Evolutionary conservation across 2,113 vertebrate genomes (phyloP).

Genomic region (Micromys minutus): DNA sequence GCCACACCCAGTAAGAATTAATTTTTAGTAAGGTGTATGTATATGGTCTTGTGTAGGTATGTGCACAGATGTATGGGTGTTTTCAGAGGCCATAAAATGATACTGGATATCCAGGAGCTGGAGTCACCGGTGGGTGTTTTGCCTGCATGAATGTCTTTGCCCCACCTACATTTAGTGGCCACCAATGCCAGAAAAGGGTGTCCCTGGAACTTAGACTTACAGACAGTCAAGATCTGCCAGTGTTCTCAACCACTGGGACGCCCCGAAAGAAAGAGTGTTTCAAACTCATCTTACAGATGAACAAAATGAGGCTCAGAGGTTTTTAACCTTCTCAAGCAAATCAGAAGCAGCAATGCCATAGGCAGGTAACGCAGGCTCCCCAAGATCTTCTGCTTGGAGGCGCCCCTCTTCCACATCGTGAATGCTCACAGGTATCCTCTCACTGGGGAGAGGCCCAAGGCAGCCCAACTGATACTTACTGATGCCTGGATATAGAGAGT

Average conservation of each 20-base stretch:
- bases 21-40: neutral
- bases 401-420: too few relatives aligned
- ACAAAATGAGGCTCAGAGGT: neutral
- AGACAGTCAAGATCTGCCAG: neutral
- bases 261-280: neutral
- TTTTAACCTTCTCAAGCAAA: neutral
- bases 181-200: neutral
- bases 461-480: too few relatives aligned
- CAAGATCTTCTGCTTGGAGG: neutral
- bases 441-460: neutral
- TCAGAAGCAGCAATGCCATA: too few relatives aligned
- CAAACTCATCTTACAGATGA: neutral
- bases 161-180: neutral
- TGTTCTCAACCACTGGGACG: neutral
- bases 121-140: neutral
- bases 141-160: neutral
- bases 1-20: too few relatives aligned
- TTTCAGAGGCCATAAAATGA: neutral
- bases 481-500: fast-evolving
- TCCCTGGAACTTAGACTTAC: neutral
- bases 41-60: neutral
- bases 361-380: neutral
- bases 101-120: neutral
- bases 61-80: neutral
- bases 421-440: neutral